Evolutionary conservation across 2,113 vertebrate species (phyloP).

Genomic region (Diadophis punctatus): DNA sequence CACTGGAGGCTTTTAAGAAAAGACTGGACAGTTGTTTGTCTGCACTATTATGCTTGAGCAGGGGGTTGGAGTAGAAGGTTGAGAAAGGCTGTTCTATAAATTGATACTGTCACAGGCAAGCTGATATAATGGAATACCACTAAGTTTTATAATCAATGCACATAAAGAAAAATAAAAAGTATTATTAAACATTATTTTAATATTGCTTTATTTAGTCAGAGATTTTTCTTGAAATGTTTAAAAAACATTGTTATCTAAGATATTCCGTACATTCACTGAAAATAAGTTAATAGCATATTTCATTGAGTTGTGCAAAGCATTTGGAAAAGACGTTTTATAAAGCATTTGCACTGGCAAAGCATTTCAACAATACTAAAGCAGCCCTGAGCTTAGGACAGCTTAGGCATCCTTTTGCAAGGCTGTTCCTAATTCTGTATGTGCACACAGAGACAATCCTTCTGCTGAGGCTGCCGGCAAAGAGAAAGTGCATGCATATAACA

Average conservation of each 20-base stretch:
- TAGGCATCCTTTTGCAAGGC: neutral
- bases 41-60: neutral
- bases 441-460: neutral
- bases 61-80: neutral
- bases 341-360: neutral
- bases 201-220: neutral
- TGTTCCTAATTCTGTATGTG: neutral
- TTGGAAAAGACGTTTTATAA: neutral
- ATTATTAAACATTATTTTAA: neutral
- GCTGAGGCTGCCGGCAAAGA: neutral
- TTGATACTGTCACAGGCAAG: neutral
- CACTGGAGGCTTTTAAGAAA: neutral
- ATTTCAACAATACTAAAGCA: neutral
- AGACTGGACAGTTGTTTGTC: neutral
- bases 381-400: neutral
- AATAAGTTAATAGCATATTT: neutral
- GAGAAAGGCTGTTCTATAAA: neutral
- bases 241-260: neutral
- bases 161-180: neutral
- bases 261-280: neutral
- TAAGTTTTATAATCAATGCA: neutral
- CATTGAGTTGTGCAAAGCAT: neutral
- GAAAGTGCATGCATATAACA: neutral
- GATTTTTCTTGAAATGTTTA: neutral
- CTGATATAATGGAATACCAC: neutral